Base-by-base conservation (phyloP, 2,113 vertebrate species). In the Brachionichthys hirsutus region DNA sequence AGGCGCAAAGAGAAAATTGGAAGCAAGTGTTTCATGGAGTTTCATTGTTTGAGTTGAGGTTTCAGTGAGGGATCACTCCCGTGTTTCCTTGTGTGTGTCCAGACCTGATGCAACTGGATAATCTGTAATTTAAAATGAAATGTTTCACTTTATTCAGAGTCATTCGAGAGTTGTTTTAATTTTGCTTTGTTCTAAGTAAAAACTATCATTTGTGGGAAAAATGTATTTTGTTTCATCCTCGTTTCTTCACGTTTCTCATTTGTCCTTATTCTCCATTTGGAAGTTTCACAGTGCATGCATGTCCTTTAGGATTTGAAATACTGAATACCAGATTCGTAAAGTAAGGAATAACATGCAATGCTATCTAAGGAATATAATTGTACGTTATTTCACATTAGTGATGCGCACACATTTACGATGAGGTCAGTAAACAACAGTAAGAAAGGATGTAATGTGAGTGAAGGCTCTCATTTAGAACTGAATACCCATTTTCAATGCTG, bases 111-210 rank as follows among this genome's bases (percentile, higher is more conserved):
- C 49, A 87, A 89, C 82, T 88, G 88, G 84, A 88, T 76, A 54
- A 83, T 80, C 60, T 88, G 78, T 85, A 82, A 87, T 84, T 83
- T 77, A 65, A 85, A 91, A 80, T 82, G 55, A 81, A 77, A 75
- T 66, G 57, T 87, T 87, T 87, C 46, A 57, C 49, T 52, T 76
- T 67, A 69, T 74, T 54, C 64, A 41, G 45, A 64, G 0, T 49
- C 61, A 57, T 62, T 2, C 52, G 10, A 55, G 46, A 17, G 13
- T 43, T 15, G 35, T 58, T 12, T 57, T n/a, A 51, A 57, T 67
- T 60, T 9, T 38, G 3, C 2, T 2, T 40, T 7, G 35, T 38
- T 61, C 46, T 43, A n/a, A 42, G 4, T 35, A 15, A 48, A 69
- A 35, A 41, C 11, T 7, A 6, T 34, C 14, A 34, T 15, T 13